Percentiles rank a stretch among this genome's conserved stretches.
phyloP scores from a whole-genome alignment of 2,113 vertebrate genomes.

The Amia ocellicauda region DNA sequence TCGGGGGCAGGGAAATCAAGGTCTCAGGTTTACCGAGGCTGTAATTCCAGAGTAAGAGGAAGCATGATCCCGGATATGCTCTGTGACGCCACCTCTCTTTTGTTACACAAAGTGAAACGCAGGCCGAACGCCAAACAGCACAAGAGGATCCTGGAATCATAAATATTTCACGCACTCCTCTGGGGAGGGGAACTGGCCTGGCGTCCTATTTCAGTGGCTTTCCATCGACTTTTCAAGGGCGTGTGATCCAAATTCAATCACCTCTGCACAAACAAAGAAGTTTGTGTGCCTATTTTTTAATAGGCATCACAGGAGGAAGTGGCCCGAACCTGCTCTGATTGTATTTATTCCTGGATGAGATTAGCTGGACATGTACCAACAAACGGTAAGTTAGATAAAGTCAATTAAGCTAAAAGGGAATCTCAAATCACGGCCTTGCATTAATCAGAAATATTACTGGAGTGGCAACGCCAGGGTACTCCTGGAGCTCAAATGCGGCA shows the following conservation, averaged over 20 bases:
- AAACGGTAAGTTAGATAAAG: not conserved
- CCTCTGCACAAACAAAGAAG: not conserved
- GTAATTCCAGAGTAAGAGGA: slow-evolving; percentile 29
- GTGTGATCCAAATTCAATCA: slow-evolving; percentile 24
- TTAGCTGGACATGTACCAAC: not conserved
- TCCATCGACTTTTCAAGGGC: slow-evolving; percentile 3
- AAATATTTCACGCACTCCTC: slow-evolving; percentile 18
- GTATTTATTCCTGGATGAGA: not conserved
- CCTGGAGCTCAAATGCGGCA: no score
- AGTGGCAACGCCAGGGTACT: no score
- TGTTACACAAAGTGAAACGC: slow-evolving; percentile 6
- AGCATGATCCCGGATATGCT: slow-evolving; percentile 19
- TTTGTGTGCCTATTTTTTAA: no score
- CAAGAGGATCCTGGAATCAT: slow-evolving; percentile 18
- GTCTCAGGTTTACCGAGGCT: slow-evolving; percentile 29
- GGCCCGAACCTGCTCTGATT: not conserved
- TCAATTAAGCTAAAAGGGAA: slow-evolving; percentile 17
- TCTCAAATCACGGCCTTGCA: not conserved
- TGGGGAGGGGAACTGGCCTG: not conserved
- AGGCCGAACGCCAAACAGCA: not conserved
- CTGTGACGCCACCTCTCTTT: slow-evolving; percentile 10
- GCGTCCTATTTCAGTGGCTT: slow-evolving; percentile 20
- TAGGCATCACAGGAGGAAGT: not conserved
- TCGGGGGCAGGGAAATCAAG: slow-evolving; percentile 1
- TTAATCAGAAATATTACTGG: no score